Evolutionary conservation across 2,113 vertebrate genomes (phyloP).

Genomic region (Patagioenas fasciata): DNA sequence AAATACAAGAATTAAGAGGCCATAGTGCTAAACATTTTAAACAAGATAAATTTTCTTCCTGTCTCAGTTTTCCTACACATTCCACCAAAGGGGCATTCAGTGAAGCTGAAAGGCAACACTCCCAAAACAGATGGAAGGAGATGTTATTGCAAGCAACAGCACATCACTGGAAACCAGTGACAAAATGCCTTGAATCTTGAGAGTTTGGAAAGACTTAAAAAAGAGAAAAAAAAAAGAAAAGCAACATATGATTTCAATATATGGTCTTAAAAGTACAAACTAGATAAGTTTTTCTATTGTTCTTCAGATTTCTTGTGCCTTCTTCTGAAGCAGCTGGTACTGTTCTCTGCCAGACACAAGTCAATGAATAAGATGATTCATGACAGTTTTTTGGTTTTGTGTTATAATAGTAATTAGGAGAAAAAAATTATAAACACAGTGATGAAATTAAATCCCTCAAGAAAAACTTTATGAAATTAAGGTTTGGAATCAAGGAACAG

Average conservation of each 20-base stretch:
- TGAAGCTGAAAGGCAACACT: not conserved
- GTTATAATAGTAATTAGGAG: not conserved
- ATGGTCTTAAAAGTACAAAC: not conserved
- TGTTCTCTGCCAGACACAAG: not conserved
- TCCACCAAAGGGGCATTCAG: not conserved
- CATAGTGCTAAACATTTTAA: not conserved
- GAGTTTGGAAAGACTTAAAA: not conserved
- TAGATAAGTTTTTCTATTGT: not conserved
- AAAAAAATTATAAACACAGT: not conserved
- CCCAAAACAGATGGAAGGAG: not conserved
- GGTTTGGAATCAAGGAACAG: not conserved
- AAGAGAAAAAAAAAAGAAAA: not conserved
- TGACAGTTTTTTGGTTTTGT: not conserved
- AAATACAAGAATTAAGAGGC: not conserved
- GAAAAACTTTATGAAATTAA: not conserved
- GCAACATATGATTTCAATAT: not conserved
- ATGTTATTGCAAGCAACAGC: not conserved
- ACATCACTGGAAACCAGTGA: not conserved
- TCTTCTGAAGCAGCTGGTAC: not conserved
- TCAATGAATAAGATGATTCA: not conserved
- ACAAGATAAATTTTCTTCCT: not conserved
- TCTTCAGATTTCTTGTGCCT: not conserved
- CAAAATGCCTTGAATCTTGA: not conserved
- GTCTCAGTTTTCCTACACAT: not conserved
- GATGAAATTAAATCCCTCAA: not conserved